Percentiles rank a stretch among this genome's conserved stretches.
Conservation (phyloP, 2,113 vertebrate genomes). For the Pampusana beccarii region DNA sequence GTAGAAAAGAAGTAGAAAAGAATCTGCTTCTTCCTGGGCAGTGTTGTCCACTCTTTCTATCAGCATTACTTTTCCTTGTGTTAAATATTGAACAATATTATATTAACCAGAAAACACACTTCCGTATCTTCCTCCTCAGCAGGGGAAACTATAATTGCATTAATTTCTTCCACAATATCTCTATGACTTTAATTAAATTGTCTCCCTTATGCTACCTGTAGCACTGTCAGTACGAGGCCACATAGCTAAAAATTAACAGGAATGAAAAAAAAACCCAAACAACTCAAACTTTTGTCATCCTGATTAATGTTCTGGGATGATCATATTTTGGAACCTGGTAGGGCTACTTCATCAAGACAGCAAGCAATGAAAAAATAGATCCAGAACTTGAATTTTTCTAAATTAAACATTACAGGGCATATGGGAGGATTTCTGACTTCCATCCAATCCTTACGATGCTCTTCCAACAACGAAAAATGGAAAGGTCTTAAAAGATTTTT, state of each 20-base stretch:
- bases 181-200: neutral
- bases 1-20: neutral
- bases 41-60: fast-evolving
- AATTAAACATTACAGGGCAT: neutral
- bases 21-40: neutral
- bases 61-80: neutral
- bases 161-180: neutral
- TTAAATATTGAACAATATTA: neutral
- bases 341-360: neutral
- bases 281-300: neutral
- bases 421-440: neutral
- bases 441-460: neutral
- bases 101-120: neutral
- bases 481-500: slow-evolving; percentile 12
- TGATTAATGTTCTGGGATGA: neutral
- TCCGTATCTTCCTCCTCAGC: neutral
- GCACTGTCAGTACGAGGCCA: neutral
- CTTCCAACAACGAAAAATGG: neutral
- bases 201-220: neutral
- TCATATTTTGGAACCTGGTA: neutral
- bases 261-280: neutral
- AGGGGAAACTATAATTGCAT: neutral
- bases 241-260: neutral
- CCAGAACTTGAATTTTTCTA: neutral
- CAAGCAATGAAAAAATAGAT: neutral